Conservation (phyloP, 1,140 invertebrate genomes). For the Formica exsecta region DNA sequence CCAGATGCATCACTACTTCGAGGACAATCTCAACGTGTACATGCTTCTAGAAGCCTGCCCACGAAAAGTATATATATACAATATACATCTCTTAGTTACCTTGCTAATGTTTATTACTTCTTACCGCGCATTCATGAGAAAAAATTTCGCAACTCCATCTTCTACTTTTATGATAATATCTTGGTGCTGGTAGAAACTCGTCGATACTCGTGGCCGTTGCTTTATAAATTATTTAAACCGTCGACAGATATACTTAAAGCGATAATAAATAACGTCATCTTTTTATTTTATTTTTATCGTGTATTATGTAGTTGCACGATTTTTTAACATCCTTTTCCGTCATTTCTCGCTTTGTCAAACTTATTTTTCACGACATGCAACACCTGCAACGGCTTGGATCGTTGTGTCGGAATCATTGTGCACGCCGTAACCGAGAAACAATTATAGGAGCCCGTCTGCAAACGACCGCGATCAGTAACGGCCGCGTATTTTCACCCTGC, state of each 20-base stretch:
- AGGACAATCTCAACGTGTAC: slow-evolving; percentile 91
- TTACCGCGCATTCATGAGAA: slow-evolving; percentile 29
- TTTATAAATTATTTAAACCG: slow-evolving; percentile 11
- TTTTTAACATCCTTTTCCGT: not conserved
- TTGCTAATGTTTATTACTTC: slow-evolving; percentile 30
- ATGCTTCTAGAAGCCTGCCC: slow-evolving; percentile 92
- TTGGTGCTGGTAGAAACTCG: not conserved
- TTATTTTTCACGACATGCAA: not conserved
- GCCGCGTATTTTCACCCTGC: slow-evolving; percentile 30
- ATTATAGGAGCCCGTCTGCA: slow-evolving; percentile 10
- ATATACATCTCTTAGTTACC: not conserved
- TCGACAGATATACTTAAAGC: not conserved
- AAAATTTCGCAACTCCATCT: slow-evolving; percentile 62
- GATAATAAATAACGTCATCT: not conserved
- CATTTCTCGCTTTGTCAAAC: not conserved
- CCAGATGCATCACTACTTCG: slow-evolving; percentile 90
- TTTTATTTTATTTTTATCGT: not conserved
- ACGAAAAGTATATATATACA: slow-evolving; percentile 86
- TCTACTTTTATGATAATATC: not conserved
- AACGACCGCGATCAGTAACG: slow-evolving; percentile 6
- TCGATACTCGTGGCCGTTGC: not conserved
- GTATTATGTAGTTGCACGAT: not conserved
- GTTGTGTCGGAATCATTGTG: slow-evolving; percentile 35
- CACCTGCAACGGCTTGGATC: slow-evolving; percentile 34
- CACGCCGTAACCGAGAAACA: slow-evolving; percentile 35